Evolutionary conservation across 1,140 invertebrate genomes (phyloP), one percentile per base, ranked within the genome.

Genomic region (Apocrypta bakeri): DNA sequence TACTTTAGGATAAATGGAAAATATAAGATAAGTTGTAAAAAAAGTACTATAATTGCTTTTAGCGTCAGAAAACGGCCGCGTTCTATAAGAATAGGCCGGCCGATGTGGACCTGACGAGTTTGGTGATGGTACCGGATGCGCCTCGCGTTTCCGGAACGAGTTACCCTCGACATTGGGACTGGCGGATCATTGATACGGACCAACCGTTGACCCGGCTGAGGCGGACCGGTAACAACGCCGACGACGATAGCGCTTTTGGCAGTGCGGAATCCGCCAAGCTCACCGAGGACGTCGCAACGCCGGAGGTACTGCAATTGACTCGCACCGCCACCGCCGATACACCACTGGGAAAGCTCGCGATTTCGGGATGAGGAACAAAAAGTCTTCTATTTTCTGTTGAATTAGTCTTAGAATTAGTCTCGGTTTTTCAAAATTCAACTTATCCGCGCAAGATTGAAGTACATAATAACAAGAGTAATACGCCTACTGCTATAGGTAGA

Each of bases 11-110:
- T n/a, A n/a, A n/a, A n/a, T n/a, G n/a, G n/a, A n/a, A n/a, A n/a
- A n/a, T n/a, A n/a, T n/a, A n/a, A n/a, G n/a, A n/a, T n/a, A n/a
- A n/a, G n/a, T n/a, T n/a, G n/a, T n/a, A n/a, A n/a, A n/a, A n/a
- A n/a, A n/a, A n/a, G n/a, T n/a, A n/a, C n/a, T n/a, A n/a, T n/a
- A n/a, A n/a, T n/a, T n/a, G n/a, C n/a, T n/a, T n/a, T n/a, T 90
- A 98, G 97, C 96, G 95, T 94, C 95, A 96, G 88, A 96, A 96
- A 92, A 95, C 95, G 8, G 93, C 97, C 1, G 94, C 93, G 4
- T 97, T 96, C 89, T 98, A 98, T 87, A 93, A 94, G 86, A 95
- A 94, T 82, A 95, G 96, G 86, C 93, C 94, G 1, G 93, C 94
- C 71, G 96, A 97, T 89, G 92, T 97, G 24, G 96, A 97, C 83